These are phyloP conservation scores for Thunnus thynnus DNA, from an alignment of 2,113 vertebrate species.

Conservation along the genomic window DNA sequence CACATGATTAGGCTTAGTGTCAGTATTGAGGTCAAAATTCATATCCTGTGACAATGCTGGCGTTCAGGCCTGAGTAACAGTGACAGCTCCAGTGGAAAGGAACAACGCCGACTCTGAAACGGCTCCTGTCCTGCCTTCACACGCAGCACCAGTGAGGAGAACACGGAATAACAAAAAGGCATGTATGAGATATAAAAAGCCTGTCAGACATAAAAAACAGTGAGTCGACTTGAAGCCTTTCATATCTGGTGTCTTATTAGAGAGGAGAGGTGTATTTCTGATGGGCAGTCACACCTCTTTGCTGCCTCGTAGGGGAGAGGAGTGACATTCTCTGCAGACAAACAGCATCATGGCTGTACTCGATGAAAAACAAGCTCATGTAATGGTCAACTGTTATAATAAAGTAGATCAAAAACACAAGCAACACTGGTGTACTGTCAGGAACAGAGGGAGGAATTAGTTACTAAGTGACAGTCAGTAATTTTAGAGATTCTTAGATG, in stretches of 20 bases:
- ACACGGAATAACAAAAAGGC: constrained; percentile 9
- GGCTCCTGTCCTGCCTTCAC: constrained; percentile 2
- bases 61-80: constrained; percentile 20
- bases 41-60: constrained; percentile 16
- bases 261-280: background rate
- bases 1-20: constrained; percentile 1
- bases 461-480: too few relatives aligned
- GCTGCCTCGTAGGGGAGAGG: too few relatives aligned
- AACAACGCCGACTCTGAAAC: constrained; percentile 11
- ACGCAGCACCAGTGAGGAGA: constrained; percentile 11
- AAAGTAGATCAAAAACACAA: too few relatives aligned
- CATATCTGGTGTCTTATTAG: background rate
- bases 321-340: too few relatives aligned
- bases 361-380: too few relatives aligned
- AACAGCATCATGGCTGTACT: too few relatives aligned
- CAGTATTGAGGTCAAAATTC: constrained; percentile 22
- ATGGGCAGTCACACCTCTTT: background rate
- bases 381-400: too few relatives aligned
- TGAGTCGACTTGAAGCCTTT: background rate
- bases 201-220: background rate
- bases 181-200: constrained; percentile 6
- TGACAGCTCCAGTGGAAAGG: constrained; percentile 48
- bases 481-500: too few relatives aligned
- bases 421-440: too few relatives aligned
- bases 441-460: too few relatives aligned